Conservation (phyloP, 2,113 vertebrate species). For the Rhodinocichla rosea region DNA sequence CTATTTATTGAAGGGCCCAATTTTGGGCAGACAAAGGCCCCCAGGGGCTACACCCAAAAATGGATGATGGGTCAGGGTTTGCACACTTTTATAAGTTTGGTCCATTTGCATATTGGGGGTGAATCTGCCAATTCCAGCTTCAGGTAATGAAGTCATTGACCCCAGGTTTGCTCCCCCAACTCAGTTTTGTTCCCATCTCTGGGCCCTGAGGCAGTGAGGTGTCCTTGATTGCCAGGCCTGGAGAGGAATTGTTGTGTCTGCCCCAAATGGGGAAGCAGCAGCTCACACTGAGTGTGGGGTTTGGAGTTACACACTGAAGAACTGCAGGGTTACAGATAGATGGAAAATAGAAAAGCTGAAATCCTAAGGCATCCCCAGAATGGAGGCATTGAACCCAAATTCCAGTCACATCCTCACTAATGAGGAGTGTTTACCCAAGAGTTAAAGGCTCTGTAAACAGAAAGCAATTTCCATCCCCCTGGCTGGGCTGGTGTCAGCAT, state of each 20-base stretch:
- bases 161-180: neutral
- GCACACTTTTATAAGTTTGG: neutral
- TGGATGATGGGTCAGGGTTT: accelerated
- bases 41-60: neutral
- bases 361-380: neutral
- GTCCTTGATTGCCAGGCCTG: neutral
- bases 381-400: neutral
- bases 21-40: neutral
- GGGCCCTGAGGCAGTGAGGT: neutral
- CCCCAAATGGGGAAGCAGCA: neutral
- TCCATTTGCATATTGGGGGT: neutral
- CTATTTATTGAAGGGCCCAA: neutral
- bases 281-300: neutral
- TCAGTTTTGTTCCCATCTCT: neutral
- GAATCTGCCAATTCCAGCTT: accelerated
- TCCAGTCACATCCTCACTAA: neutral
- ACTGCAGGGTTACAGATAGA: accelerated
- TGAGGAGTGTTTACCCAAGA: neutral
- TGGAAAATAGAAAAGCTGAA: neutral
- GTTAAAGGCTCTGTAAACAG: slow-evolving; percentile 6
- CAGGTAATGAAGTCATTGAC: neutral
- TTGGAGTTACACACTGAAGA: neutral
- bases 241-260: neutral
- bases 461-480: slow-evolving; percentile 13
- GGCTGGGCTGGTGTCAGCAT: neutral